phyloP scores from a whole-genome alignment of 2,888 invertebrate species.

The Amiota minor region DNA sequence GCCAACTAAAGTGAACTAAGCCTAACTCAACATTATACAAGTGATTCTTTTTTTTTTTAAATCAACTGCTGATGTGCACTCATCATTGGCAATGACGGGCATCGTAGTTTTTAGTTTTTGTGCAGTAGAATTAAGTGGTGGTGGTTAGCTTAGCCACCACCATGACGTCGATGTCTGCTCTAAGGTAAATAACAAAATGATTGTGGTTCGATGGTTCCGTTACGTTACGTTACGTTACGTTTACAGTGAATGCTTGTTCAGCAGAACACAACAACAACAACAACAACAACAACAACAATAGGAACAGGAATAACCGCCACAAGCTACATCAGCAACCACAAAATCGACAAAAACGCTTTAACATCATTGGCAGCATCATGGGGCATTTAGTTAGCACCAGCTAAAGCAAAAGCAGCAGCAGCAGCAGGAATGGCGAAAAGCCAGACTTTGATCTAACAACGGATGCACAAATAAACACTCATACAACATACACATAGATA shows the following conservation, averaged over 20 bases:
- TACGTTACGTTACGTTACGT: background rate
- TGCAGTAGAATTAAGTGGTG: background rate
- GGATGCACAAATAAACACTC: background rate
- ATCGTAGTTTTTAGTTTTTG: background rate
- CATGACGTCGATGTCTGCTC: constrained; percentile 7
- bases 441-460: constrained; percentile 8
- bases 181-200: constrained; percentile 31
- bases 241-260: background rate
- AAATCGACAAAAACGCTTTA: background rate
- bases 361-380: constrained; percentile 19
- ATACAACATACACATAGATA: background rate
- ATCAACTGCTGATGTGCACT: background rate
- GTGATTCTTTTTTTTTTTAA: constrained; percentile 17
- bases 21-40: background rate
- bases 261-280: constrained; percentile 1
- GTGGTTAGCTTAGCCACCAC: background rate
- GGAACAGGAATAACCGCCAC: background rate
- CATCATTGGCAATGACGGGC: background rate
- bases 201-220: constrained; percentile 9
- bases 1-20: constrained; percentile 15
- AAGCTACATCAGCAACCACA: constrained; percentile 15
- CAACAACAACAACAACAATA: constrained; percentile 13
- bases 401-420: background rate
- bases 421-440: constrained; percentile 2
- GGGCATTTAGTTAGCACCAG: background rate